These are phyloP conservation scores for Salpingus planirostris DNA, from an alignment of 2,888 invertebrate species.

Conservation along the genomic window DNA sequence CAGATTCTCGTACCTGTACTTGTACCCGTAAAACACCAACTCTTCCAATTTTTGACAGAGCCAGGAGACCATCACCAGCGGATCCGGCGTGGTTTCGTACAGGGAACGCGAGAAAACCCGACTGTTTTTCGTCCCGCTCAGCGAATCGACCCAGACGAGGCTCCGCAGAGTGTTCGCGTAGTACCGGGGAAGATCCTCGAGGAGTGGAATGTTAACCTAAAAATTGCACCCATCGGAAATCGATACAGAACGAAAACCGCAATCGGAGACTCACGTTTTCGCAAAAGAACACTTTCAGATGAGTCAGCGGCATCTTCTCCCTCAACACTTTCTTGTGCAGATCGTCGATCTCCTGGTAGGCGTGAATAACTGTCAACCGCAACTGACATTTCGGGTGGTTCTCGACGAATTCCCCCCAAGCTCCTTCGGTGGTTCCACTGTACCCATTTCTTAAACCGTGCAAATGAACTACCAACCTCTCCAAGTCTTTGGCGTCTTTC, in stretches of 20 bases:
- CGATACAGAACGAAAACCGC: neutral
- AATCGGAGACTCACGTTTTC: conserved; percentile 44
- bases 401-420: conserved; percentile 52
- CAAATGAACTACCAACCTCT: conserved; percentile 58
- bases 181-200: conserved; percentile 47
- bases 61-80: conserved; percentile 59
- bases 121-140: conserved; percentile 26
- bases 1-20: conserved; percentile 53
- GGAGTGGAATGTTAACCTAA: conserved; percentile 46
- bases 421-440: conserved; percentile 52
- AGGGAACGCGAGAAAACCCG: conserved; percentile 23
- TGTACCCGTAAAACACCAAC: conserved; percentile 49
- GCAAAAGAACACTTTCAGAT: conserved; percentile 66
- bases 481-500: conserved; percentile 38
- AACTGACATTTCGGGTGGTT: conserved; percentile 51
- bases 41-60: conserved; percentile 51
- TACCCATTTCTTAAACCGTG: conserved; percentile 58
- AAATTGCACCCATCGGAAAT: too few species aligned
- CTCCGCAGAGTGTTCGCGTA: conserved; percentile 48
- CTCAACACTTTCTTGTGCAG: conserved; percentile 55
- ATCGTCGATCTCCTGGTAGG: conserved; percentile 55
- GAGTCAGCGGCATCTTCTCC: conserved; percentile 62
- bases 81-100: conserved; percentile 43
- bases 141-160: conserved; percentile 54
- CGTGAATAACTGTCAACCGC: conserved; percentile 56